phyloP scores from a whole-genome alignment of 2,797 vertebrate genomes.

The Tenualosa thibaudeaui region DNA sequence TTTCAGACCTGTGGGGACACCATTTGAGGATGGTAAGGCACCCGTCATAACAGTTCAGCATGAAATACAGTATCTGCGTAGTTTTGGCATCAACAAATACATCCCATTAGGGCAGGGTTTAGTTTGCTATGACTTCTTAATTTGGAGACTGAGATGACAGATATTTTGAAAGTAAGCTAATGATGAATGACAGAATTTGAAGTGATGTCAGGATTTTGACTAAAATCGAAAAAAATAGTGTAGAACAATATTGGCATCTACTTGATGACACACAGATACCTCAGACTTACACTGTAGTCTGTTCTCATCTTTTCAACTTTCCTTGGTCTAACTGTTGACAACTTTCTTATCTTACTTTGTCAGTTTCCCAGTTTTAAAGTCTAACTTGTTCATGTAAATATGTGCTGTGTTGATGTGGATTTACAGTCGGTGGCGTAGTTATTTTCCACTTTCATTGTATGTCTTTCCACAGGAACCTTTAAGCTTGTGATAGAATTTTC shows the following conservation, averaged over 20 bases:
- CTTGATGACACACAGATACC: neutral
- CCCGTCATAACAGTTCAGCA: conserved; percentile 26
- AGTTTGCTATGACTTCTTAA: neutral
- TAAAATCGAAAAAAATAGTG: neutral
- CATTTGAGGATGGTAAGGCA: conserved; percentile 97
- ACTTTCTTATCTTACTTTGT: neutral
- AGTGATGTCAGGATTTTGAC: neutral
- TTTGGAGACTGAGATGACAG: neutral
- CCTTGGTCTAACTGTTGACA: neutral
- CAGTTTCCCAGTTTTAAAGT: neutral
- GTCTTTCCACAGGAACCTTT: conserved; percentile 87
- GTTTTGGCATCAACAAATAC: neutral
- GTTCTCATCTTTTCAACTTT: neutral
- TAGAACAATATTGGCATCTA: neutral
- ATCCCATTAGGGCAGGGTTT: neutral
- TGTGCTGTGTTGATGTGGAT: neutral
- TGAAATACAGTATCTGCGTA: neutral
- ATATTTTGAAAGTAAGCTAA: no score
- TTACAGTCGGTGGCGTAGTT: neutral
- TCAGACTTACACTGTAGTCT: neutral
- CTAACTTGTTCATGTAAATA: neutral
- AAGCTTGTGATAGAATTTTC: conserved; percentile 99
- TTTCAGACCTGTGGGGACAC: conserved; percentile 95
- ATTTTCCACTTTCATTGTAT: neutral
- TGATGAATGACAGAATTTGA: neutral